Base-by-base conservation (phyloP, 2,797 vertebrate genomes). In the Myoxocephalus aenaeus region DNA sequence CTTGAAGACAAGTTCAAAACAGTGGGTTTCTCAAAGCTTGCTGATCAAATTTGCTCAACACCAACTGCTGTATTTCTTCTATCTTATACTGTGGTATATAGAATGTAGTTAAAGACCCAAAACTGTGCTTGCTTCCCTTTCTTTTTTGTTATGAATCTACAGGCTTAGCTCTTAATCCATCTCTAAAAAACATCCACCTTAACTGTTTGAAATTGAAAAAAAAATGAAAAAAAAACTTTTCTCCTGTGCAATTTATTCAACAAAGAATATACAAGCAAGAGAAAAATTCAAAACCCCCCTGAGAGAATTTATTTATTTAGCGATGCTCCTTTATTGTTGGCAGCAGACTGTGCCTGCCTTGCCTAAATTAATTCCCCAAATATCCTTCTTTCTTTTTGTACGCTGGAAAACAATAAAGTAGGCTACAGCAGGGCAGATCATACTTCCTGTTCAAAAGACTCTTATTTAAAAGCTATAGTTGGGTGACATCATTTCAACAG, bases 231-330 rank as follows among this genome's bases (percentile, higher is more conserved):
- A 6, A 22, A 22, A 51, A 22, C n/a, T 22, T 27, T 61, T 62
- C 29, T 34, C 13, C 40, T 17, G 10, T 46, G 51, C 44, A 64
- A 65, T 57, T 75, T 72, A 65, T 32, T 61, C 9, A 63, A 48
- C 14, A 63, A 77, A 66, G 25, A 69, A 46, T 29, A 65, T 12
- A 40, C 17, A 50, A 57, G 53, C 12, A 22, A 46, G 58, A 61
- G 25, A 27, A 54, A 75, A 82, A 42, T 75, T 67, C 63, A 78
- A 83, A 57, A 32, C 34, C 75, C 51, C 65, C 80, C 17, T 56
- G 74, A 83, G 75, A 80, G 75, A 80, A 83, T 88, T 80, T 86
- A 85, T 87, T 92, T 87, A 89, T 90, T 87, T 70, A 90, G 86
- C 48, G 68, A 76, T 65, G 11, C 58, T 63, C 64, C 51, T 86